phyloP scores from a whole-genome alignment of 2,797 vertebrate species.

The Atherinosoma microstoma region DNA sequence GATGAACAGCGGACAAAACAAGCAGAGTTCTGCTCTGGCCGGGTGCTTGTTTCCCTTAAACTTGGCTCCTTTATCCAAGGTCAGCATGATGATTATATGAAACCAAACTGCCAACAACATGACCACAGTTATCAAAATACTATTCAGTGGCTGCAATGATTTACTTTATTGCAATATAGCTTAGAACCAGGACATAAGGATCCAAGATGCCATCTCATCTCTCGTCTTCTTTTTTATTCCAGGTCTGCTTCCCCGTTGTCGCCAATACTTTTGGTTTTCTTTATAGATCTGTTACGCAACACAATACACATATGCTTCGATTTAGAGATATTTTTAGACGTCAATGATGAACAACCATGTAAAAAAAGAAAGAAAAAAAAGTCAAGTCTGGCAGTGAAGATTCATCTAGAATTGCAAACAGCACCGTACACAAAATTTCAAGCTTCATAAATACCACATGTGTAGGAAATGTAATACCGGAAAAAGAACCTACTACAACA shows the following conservation, averaged over 20 bases:
- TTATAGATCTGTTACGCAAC: conserved; percentile 74
- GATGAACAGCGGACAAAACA: conserved; percentile 67
- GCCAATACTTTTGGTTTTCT: conserved; percentile 42
- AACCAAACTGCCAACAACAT: conserved; percentile 41
- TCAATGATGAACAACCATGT: conserved; percentile 51
- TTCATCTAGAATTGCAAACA: conserved; percentile 53
- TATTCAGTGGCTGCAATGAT: conserved; percentile 19
- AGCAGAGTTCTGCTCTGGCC: conserved; percentile 43
- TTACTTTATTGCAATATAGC: conserved; percentile 11
- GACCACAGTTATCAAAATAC: conserved; percentile 31
- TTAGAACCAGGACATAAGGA: neutral
- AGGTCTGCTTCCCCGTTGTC: conserved; percentile 24
- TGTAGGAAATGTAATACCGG: conserved; percentile 61
- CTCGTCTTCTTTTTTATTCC: neutral
- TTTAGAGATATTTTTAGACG: conserved; percentile 84
- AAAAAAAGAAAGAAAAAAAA: conserved; percentile 27
- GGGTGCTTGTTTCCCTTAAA: neutral
- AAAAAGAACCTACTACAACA: conserved; percentile 18
- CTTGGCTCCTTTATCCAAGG: conserved; percentile 56
- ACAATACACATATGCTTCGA: conserved; percentile 74
- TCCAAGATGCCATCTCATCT: conserved; percentile 43
- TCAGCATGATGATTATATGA: conserved; percentile 45
- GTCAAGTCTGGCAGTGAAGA: conserved; percentile 48
- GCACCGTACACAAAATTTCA: conserved; percentile 34
- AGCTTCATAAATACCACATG: conserved; percentile 62